These are phyloP conservation scores for Ceriagrion tenellum DNA, from an alignment of 2,888 invertebrate species.

Conservation along the genomic window DNA sequence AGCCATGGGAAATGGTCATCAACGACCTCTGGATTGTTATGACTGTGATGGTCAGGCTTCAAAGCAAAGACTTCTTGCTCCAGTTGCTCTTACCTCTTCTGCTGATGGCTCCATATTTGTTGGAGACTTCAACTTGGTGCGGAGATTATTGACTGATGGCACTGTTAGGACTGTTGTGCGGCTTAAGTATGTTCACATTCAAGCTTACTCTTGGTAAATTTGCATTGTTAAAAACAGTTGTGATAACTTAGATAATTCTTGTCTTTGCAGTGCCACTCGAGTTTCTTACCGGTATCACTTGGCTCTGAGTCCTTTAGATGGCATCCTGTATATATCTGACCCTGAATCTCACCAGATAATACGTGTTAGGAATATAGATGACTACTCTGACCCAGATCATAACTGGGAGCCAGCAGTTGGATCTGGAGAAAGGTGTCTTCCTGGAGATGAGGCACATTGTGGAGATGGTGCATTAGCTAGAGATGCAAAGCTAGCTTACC, in stretches of 20 bases:
- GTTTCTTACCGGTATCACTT: conserved; percentile 98
- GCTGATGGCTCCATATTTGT: conserved; percentile 97
- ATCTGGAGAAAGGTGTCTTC: conserved; percentile 94
- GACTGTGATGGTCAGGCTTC: conserved; percentile 90
- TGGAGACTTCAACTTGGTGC: conserved; percentile 96
- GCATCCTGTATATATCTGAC: conserved; percentile 96
- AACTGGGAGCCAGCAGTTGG: conserved; percentile 98
- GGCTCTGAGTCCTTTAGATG: conserved; percentile 96
- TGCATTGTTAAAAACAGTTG: neutral
- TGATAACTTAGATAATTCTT: conserved; percentile 71
- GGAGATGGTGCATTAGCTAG: conserved; percentile 96
- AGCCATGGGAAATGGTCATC: conserved; percentile 94
- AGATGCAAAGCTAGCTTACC: conserved; percentile 96
- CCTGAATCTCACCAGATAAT: conserved; percentile 97
- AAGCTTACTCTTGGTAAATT: neutral
- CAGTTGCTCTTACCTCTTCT: conserved; percentile 94
- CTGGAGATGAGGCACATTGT: conserved; percentile 96
- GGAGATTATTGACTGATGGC: conserved; percentile 92
- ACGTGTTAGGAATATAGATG: conserved; percentile 89
- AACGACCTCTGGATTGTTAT: conserved; percentile 90
- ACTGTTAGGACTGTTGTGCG: conserved; percentile 89
- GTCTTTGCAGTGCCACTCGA: conserved; percentile 88
- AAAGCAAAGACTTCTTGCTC: conserved; percentile 91
- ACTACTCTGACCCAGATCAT: conserved; percentile 91
- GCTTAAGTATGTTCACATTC: conserved; percentile 85